A percentile compares a stretch with the other conserved stretches of the same genome.
Conservation (phyloP, 1,140 invertebrate genomes). For the Calliopsis andreniformis region DNA sequence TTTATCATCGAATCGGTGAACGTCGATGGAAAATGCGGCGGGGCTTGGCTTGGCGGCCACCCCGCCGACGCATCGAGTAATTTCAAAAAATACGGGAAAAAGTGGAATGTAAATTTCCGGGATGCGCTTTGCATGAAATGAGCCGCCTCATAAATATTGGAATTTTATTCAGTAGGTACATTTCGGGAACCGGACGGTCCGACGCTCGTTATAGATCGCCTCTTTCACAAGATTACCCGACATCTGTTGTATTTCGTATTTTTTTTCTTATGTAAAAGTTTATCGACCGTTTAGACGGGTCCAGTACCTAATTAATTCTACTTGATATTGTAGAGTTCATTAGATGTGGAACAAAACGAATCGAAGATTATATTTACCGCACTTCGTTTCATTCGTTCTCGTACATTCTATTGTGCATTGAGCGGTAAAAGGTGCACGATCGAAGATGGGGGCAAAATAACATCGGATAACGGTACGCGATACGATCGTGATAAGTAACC, state of each 20-base stretch:
- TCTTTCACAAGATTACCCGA: constrained; percentile 34
- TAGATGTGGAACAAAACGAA: too few relatives aligned
- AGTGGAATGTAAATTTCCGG: constrained; percentile 53
- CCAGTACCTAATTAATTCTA: not conserved
- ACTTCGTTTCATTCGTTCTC: not conserved
- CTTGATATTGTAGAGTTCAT: too few relatives aligned
- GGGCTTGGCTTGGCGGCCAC: not conserved
- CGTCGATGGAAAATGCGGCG: constrained; percentile 13
- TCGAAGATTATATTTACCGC: too few relatives aligned
- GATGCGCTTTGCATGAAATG: constrained; percentile 51
- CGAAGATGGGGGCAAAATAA: constrained; percentile 3
- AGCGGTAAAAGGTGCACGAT: not conserved
- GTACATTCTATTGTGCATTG: not conserved
- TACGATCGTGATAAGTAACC: constrained; percentile 23
- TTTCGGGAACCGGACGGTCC: constrained; percentile 47
- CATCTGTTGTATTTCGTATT: constrained; percentile 40
- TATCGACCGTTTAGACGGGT: not conserved
- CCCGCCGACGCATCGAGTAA: constrained; percentile 37
- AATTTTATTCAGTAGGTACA: constrained; percentile 51
- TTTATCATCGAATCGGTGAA: constrained; percentile 38
- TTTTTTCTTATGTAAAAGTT: constrained; percentile 12
- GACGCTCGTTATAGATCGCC: constrained; percentile 47
- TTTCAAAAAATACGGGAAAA: constrained; percentile 51
- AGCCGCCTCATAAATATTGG: constrained; percentile 55
- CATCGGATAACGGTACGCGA: constrained; percentile 15